phyloP scores from a whole-genome alignment of 2,797 vertebrate genomes.

The Centroberyx gerrardi region DNA sequence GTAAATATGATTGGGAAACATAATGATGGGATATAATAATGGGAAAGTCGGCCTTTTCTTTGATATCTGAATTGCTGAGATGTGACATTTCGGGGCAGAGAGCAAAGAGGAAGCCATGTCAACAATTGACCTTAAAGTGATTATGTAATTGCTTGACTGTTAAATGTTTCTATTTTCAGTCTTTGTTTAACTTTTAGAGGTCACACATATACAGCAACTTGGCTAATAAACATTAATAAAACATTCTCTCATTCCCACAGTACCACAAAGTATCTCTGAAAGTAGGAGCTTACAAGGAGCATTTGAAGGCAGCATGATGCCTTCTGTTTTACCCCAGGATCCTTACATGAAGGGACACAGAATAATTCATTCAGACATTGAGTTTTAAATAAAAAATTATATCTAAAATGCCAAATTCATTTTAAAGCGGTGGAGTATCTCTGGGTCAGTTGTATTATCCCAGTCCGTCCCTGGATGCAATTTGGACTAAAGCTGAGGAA shows the following conservation, averaged over 20 bases:
- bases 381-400: constrained; percentile 30
- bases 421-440: neutral
- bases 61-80: no score
- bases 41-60: neutral
- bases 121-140: no score
- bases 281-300: constrained; percentile 10
- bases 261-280: constrained; percentile 25
- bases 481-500: constrained; percentile 8
- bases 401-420: neutral
- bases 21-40: neutral
- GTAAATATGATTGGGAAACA: neutral
- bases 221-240: constrained; percentile 12
- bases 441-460: neutral
- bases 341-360: neutral
- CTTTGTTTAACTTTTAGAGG: neutral
- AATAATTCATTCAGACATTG: constrained; percentile 25
- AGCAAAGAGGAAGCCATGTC: no score
- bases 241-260: neutral
- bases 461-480: neutral
- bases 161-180: neutral
- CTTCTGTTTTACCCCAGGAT: constrained; percentile 59
- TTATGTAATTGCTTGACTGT: neutral
- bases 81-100: no score
- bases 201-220: constrained; percentile 6
- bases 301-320: constrained; percentile 40